Evolutionary conservation across 2,888 invertebrate species (phyloP).

Genomic region (Dolichomitus sp.): DNA sequence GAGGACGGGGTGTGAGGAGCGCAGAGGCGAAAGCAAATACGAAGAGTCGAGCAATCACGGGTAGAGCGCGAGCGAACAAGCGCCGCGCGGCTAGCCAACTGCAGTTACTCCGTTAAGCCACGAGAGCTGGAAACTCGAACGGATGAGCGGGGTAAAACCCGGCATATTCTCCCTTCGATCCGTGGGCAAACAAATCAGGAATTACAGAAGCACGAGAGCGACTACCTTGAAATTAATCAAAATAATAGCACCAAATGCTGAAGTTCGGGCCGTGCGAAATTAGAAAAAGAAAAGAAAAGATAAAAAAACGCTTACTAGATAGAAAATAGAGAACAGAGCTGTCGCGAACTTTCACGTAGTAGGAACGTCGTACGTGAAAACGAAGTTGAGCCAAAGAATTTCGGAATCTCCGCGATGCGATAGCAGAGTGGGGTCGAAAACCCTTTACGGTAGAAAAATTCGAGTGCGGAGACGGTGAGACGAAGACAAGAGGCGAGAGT

Average conservation of each 20-base stretch:
- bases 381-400: slow-evolving; percentile 41
- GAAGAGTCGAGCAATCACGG: slow-evolving; percentile 70
- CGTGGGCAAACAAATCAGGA: slow-evolving; percentile 67
- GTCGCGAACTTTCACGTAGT: slow-evolving; percentile 25
- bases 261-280: background rate
- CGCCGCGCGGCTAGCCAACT: slow-evolving; percentile 61
- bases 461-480: slow-evolving; percentile 5
- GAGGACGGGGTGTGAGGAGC: slow-evolving; percentile 11
- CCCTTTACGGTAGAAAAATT: slow-evolving; percentile 13
- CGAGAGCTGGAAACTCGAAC: slow-evolving; percentile 55
- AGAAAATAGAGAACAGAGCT: background rate
- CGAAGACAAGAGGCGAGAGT: background rate
- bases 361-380: slow-evolving; percentile 16
- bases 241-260: slow-evolving; percentile 37
- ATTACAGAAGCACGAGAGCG: slow-evolving; percentile 59
- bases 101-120: slow-evolving; percentile 65
- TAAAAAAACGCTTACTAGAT: background rate
- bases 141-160: slow-evolving; percentile 53
- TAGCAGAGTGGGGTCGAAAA: slow-evolving; percentile 30
- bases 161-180: slow-evolving; percentile 68
- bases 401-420: slow-evolving; percentile 55
- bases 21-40: slow-evolving; percentile 65
- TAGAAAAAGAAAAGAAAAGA: background rate
- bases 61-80: slow-evolving; percentile 64
- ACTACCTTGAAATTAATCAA: slow-evolving; percentile 60